Conservation (phyloP, 2,113 vertebrate genomes). For the Labeo rohita region DNA sequence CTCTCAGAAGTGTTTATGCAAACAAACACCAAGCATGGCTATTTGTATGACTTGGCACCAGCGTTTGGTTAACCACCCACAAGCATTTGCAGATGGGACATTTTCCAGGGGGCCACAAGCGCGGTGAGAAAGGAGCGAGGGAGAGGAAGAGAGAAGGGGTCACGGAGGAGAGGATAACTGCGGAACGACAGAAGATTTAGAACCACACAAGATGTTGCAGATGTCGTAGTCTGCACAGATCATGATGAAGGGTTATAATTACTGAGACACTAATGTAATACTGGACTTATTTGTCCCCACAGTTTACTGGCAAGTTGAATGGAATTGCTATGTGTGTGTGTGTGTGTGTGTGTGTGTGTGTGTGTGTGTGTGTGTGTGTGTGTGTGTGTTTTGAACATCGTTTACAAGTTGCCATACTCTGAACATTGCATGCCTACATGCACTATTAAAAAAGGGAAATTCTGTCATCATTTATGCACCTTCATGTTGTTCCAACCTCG, state of each 20-base stretch:
- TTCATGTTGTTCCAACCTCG: not conserved
- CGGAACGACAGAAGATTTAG: not conserved
- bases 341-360: slow-evolving; percentile 54
- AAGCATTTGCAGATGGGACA: slow-evolving; percentile 91
- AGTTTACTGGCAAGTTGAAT: slow-evolving; percentile 52
- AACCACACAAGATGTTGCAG: slow-evolving; percentile 32
- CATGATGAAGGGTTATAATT: slow-evolving; percentile 64
- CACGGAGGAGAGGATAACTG: not conserved
- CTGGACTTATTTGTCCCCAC: slow-evolving; percentile 65
- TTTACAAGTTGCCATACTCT: slow-evolving; percentile 46
- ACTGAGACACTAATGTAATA: slow-evolving; percentile 72
- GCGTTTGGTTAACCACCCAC: slow-evolving; percentile 88
- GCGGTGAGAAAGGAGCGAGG: not conserved
- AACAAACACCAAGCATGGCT: slow-evolving; percentile 89
- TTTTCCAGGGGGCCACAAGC: slow-evolving; percentile 53
- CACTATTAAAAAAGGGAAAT: not conserved
- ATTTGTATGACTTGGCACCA: slow-evolving; percentile 95
- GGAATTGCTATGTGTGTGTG: slow-evolving; percentile 43
- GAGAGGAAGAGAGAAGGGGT: slow-evolving; percentile 17
- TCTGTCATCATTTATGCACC: not conserved
- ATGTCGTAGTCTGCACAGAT: slow-evolving; percentile 72
- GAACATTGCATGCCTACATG: not conserved
- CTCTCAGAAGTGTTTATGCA: slow-evolving; percentile 99
- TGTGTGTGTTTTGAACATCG: slow-evolving; percentile 60
- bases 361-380: slow-evolving; percentile 54